Evolutionary conservation across 1,140 invertebrate species (phyloP).

Genomic region (Drosophila guanche): DNA sequence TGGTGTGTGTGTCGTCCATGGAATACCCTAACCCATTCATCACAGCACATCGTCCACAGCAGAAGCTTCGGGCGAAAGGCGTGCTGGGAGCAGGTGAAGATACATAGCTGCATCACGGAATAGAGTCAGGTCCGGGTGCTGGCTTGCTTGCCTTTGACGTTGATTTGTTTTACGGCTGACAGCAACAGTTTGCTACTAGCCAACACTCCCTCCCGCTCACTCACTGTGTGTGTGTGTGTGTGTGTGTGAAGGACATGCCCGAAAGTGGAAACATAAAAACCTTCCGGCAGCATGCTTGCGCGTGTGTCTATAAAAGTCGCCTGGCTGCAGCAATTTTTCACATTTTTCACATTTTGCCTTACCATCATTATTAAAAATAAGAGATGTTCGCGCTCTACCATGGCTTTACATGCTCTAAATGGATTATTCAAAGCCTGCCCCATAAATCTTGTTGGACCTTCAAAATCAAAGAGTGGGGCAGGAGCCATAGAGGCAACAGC

Average conservation of each 20-base stretch:
- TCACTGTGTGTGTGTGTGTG: constrained; percentile 57
- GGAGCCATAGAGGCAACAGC: too few relatives aligned
- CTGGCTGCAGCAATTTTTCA: constrained; percentile 45
- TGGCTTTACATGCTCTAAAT: constrained; percentile 60
- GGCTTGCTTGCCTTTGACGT: constrained; percentile 53
- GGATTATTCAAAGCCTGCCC: constrained; percentile 74
- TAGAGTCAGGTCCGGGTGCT: constrained; percentile 21
- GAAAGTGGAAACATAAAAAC: constrained; percentile 56
- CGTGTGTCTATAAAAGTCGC: constrained; percentile 13
- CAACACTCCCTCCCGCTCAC: constrained; percentile 2
- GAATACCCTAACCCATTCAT: constrained; percentile 19
- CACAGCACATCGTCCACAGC: neutral
- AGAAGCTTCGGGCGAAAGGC: too few relatives aligned
- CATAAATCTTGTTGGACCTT: constrained; percentile 36
- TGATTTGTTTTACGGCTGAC: constrained; percentile 73
- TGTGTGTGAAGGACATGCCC: constrained; percentile 71
- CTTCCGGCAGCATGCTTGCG: constrained; percentile 23
- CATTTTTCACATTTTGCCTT: constrained; percentile 20
- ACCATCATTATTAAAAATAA: constrained; percentile 68
- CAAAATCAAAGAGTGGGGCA: constrained; percentile 34
- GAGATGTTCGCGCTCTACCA: constrained; percentile 41
- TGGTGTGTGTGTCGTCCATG: neutral
- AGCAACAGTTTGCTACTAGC: constrained; percentile 71
- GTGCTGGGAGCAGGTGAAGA: constrained; percentile 11
- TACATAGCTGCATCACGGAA: constrained; percentile 31